A percentile compares a stretch with the other conserved stretches of the same genome.
phyloP scores from a whole-genome alignment of 2,113 vertebrate species.

The Pao palembangensis region DNA sequence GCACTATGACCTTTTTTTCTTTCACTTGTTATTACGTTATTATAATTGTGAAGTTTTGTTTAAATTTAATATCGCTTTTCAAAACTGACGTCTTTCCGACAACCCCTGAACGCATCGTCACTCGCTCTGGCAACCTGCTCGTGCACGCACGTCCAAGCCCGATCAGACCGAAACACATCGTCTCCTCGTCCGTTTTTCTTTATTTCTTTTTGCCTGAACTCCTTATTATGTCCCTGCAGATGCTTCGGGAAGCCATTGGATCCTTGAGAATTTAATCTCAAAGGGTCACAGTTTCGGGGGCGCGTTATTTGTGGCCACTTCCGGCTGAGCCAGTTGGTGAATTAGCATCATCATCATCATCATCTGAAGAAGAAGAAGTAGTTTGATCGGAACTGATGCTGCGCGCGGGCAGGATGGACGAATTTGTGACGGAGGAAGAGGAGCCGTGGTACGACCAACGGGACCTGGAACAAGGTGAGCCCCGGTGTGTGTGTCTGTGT shows the following conservation, averaged over 20 bases:
- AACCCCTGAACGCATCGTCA: conserved; percentile 38
- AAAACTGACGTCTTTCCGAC: conserved; percentile 2
- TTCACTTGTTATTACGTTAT: too few species aligned
- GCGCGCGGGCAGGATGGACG: conserved; percentile 87
- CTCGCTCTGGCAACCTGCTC: conserved; percentile 7
- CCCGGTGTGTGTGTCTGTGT: not conserved
- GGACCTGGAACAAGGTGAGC: conserved; percentile 93
- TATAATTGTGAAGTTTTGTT: too few species aligned
- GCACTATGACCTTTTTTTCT: too few species aligned
- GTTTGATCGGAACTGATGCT: conserved; percentile 66
- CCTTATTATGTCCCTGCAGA: not conserved
- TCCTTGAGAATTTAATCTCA: not conserved
- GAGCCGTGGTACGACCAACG: conserved; percentile 96
- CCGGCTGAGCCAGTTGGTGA: conserved; percentile 45
- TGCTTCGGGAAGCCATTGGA: not conserved
- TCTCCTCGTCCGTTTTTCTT: too few species aligned
- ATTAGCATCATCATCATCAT: conserved; percentile 8
- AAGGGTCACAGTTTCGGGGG: not conserved
- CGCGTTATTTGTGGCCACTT: conserved; percentile 54
- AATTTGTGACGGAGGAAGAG: conserved; percentile 91
- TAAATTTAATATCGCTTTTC: too few species aligned
- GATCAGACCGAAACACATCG: too few species aligned
- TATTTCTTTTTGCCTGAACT: too few species aligned
- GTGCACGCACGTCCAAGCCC: conserved; percentile 7
- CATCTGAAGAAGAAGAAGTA: conserved; percentile 3